Evolutionary conservation across 2,113 vertebrate species (phyloP), one percentile per base, ranked within the genome.

Genomic region (Jacana jacana): DNA sequence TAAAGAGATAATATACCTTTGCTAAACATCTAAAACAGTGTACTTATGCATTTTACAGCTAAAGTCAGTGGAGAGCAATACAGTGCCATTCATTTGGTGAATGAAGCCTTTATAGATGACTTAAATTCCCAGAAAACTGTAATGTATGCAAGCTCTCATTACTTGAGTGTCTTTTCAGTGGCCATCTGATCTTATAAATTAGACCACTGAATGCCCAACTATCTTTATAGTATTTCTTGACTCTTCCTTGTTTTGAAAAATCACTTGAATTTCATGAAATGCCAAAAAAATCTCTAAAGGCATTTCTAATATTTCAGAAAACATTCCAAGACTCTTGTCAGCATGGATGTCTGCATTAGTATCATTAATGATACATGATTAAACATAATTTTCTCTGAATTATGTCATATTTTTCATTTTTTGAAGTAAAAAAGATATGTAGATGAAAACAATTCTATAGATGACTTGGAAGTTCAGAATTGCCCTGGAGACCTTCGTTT

Each of bases 401-500:
- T 83, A 78, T 58, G 52, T 90, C 0, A 91, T 60, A 51, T 52
- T 83, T 90, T 86, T 48, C 7, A 24, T 44, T 94, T 91, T 93
- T 94, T 83, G 48, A 96, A 81, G 75, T 64, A 63, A 4, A 30
- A 87, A 89, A 78, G 33, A 52, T 49, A 58, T 13, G 69, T 57
- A 82, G 76, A 93, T 94, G 63, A 95, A 95, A 95, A 93, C 55
- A 0, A 28, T 78, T 91, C 83, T 82, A 28, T 49, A 80, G 76
- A 73, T 54, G n/a, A 77, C 76, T 88, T 93, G 64, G 92, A 95
- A 91, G 86, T 86, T 97, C 88, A 93, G 48, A 96, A 95, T 95
- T 95, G 91, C 94, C 95, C 95, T 81, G 92, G 77, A 93, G 92
- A 91, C 69, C 48, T 92, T 81, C 30, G 30, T 83, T 75, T 70